Conservation (phyloP, 2,888 invertebrate species). For the Capitulum mitella region DNA sequence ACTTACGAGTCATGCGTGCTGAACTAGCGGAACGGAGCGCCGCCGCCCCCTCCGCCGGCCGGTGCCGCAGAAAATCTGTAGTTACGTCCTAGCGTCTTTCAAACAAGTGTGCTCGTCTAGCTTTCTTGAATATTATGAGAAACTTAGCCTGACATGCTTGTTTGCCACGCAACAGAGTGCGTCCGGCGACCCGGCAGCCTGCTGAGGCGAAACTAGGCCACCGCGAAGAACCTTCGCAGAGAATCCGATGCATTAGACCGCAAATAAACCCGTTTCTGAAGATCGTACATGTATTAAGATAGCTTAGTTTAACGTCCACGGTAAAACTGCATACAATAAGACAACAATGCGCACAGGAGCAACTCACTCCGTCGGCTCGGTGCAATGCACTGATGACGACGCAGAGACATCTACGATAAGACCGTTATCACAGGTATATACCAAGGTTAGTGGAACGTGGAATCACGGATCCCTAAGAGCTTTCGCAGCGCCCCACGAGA, state of each 20-base stretch:
- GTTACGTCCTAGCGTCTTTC: neutral
- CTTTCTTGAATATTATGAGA: neutral
- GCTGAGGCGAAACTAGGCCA: too few species aligned
- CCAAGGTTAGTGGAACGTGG: neutral
- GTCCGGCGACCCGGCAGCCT: too few species aligned
- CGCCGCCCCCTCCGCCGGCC: neutral
- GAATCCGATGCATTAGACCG: neutral
- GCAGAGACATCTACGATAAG: neutral
- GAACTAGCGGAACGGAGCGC: constrained; percentile 51
- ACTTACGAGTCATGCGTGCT: constrained; percentile 89
- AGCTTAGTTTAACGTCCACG: neutral
- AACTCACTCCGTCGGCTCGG: neutral
- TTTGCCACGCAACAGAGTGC: neutral
- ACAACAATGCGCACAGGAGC: neutral
- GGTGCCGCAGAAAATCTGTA: neutral
- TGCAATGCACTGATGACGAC: neutral
- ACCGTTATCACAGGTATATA: neutral
- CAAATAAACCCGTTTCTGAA: neutral
- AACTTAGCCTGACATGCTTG: neutral
- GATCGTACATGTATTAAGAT: neutral
- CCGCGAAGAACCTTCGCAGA: neutral
- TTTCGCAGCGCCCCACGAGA: too few species aligned
- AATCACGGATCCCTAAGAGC: too few species aligned
- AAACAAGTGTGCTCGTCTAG: neutral
- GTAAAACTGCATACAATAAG: neutral